Evolutionary conservation across 2,797 vertebrate genomes (phyloP).

Genomic region (Enteromius viviparus): DNA sequence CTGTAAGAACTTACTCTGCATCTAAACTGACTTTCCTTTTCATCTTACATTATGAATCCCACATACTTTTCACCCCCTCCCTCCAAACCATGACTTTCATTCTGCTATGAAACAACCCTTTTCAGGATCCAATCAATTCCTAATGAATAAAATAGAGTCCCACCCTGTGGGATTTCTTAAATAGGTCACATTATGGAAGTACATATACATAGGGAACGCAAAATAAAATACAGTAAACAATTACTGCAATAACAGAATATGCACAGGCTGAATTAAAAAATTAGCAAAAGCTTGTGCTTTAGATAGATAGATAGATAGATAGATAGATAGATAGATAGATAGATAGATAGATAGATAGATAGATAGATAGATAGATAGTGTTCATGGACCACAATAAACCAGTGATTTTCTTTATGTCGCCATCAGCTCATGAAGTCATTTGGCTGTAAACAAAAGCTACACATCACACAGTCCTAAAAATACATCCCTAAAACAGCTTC

Average conservation of each 20-base stretch:
- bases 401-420: background rate
- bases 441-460: background rate
- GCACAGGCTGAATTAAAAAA: background rate
- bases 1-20: background rate
- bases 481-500: background rate
- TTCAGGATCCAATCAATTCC: background rate
- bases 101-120: background rate
- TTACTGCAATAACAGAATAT: background rate
- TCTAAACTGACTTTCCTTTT: constrained; percentile 1
- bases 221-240: constrained; percentile 9
- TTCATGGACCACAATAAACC: background rate
- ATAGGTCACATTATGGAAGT: background rate
- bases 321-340: too few relatives aligned
- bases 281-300: background rate
- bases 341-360: too few relatives aligned
- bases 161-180: background rate
- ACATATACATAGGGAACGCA: background rate
- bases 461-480: background rate
- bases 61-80: too few relatives aligned
- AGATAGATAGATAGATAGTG: too few relatives aligned
- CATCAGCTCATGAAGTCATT: constrained; percentile 1
- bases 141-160: background rate
- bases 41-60: background rate
- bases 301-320: background rate
- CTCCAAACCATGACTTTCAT: background rate